phyloP scores from a whole-genome alignment of 2,888 invertebrate genomes.

The Ashinkailepas kermadecensis region DNA sequence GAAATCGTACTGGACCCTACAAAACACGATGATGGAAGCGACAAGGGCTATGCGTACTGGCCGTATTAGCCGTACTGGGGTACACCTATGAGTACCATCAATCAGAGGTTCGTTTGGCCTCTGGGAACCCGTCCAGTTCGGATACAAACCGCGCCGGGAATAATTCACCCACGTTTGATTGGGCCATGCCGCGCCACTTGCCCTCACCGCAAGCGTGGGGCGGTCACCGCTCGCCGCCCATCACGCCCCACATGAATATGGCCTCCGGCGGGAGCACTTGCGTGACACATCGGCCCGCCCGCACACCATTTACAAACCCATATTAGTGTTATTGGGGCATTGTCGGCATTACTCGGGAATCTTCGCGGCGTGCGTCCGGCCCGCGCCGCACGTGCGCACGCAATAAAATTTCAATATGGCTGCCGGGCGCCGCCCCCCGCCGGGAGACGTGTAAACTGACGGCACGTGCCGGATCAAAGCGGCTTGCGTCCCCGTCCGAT shows the following conservation, averaged over 20 bases:
- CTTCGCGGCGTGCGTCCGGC: background rate
- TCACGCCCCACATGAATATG: background rate
- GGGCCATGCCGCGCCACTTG: background rate
- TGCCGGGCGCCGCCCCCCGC: constrained; percentile 15
- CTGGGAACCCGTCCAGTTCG: background rate
- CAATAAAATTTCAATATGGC: constrained; percentile 22
- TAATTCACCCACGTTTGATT: background rate
- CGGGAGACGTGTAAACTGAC: constrained; percentile 12
- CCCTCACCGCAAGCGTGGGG: background rate
- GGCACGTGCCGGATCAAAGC: constrained; percentile 20
- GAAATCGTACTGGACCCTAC: too few species aligned
- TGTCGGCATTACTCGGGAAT: constrained; percentile 11
- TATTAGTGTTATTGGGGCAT: constrained; percentile 20
- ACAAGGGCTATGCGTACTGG: too few species aligned
- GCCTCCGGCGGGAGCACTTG: background rate
- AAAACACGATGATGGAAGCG: too few species aligned
- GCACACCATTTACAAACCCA: constrained; percentile 16
- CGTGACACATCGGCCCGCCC: background rate
- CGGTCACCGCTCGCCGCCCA: background rate
- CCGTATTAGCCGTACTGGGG: too few species aligned
- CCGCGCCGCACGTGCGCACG: constrained; percentile 9
- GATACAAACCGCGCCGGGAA: background rate
- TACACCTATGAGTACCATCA: too few species aligned
- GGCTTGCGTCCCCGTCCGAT: background rate
- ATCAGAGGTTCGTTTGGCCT: too few species aligned